Evolutionary conservation across 2,113 vertebrate genomes (phyloP).

Genomic region (Petaurus breviceps): DNA sequence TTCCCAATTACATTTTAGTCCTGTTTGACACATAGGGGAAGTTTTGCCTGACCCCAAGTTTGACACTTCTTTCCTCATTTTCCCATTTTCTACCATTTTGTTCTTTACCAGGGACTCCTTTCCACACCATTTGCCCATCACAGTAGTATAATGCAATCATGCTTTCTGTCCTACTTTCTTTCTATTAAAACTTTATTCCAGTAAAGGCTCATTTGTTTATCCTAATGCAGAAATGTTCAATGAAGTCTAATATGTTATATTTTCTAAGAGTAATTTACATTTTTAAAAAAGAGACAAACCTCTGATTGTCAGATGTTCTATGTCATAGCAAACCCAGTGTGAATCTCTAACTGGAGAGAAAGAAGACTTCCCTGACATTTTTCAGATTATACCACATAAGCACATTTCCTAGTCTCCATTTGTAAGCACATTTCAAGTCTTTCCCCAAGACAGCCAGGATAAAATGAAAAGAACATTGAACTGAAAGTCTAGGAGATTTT

Average conservation of each 20-base stretch:
- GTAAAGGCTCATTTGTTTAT: neutral
- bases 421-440: neutral
- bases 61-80: neutral
- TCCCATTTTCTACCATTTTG: neutral
- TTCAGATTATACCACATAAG: neutral
- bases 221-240: neutral
- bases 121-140: neutral
- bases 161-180: neutral
- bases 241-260: neutral
- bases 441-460: neutral
- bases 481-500: neutral
- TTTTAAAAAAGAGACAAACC: neutral
- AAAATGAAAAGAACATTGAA: neutral
- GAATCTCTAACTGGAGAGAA: neutral
- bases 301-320: neutral
- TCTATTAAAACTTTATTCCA: neutral
- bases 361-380: neutral
- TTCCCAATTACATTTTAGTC: neutral
- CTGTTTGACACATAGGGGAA: neutral
- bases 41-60: neutral
- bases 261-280: neutral
- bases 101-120: neutral
- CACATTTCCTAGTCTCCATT: neutral
- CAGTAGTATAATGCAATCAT: neutral
- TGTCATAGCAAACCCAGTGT: neutral